A percentile compares a stretch with the other conserved stretches of the same genome.
These are phyloP conservation scores for Zhengitettix transpicula DNA, from an alignment of 2,888 invertebrate genomes.

Conservation along the genomic window DNA sequence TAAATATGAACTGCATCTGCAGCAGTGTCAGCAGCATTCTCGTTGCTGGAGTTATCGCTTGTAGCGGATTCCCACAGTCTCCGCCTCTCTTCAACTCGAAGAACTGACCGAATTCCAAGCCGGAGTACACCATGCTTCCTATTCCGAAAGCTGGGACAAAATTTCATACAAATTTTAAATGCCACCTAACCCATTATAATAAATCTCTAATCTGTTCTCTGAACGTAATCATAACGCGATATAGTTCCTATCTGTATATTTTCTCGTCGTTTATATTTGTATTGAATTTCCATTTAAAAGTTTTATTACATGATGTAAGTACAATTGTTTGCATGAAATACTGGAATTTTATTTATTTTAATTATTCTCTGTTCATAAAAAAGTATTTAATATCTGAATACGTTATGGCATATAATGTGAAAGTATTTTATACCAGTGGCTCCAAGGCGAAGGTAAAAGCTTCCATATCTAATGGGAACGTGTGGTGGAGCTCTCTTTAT, in stretches of 20 bases:
- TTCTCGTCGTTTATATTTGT: not conserved
- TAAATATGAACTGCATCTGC: conserved; percentile 87
- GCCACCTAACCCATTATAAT: not conserved
- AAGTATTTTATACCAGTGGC: conserved; percentile 42
- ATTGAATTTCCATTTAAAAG: not conserved
- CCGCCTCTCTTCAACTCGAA: conserved; percentile 49
- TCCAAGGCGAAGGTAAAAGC: conserved; percentile 72
- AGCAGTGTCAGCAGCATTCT: conserved; percentile 71
- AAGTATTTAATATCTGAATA: too few relatives aligned
- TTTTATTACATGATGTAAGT: too few relatives aligned
- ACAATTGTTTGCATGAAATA: too few relatives aligned
- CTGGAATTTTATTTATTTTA: too few relatives aligned
- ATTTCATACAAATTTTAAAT: conserved; percentile 14
- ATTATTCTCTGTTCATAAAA: too few relatives aligned
- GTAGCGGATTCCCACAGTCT: conserved; percentile 42
- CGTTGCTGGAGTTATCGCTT: conserved; percentile 65
- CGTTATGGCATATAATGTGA: too few relatives aligned
- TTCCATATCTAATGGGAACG: conserved; percentile 46
- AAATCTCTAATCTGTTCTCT: not conserved
- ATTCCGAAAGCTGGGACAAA: conserved; percentile 37
- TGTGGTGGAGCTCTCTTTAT: too few relatives aligned
- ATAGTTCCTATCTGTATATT: not conserved
- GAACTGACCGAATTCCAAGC: conserved; percentile 45
- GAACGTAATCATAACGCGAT: not conserved
- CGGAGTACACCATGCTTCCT: conserved; percentile 39